Evolutionary conservation across 2,888 invertebrate genomes (phyloP).

Genomic region (Perdita meconis): DNA sequence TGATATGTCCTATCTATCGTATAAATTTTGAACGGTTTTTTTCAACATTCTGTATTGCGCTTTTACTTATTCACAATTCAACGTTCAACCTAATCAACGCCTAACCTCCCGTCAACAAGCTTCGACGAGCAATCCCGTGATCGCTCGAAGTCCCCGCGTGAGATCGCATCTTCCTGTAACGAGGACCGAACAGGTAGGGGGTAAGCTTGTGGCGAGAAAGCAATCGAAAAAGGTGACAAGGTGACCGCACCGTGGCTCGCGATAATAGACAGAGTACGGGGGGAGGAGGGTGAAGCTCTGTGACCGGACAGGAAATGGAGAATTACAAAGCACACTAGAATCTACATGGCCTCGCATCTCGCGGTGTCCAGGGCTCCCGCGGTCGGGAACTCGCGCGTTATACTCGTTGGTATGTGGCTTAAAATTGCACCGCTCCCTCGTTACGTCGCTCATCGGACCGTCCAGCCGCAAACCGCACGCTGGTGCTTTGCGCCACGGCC

Average conservation of each 20-base stretch:
- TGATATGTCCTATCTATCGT: no score
- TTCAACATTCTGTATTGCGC: no score
- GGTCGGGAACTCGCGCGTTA: slow-evolving; percentile 56
- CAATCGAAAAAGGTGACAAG: slow-evolving; percentile 48
- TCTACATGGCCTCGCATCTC: slow-evolving; percentile 57
- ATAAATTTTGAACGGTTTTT: no score
- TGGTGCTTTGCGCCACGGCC: slow-evolving; percentile 58
- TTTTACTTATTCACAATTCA: no score
- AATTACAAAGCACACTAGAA: slow-evolving; percentile 69
- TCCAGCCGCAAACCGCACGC: slow-evolving; percentile 81
- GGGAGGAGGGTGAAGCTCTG: slow-evolving; percentile 26
- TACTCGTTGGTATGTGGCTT: slow-evolving; percentile 66
- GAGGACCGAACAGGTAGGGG: slow-evolving; percentile 12
- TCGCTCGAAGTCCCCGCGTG: slow-evolving; percentile 1
- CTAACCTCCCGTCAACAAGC: not conserved
- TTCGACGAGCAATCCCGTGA: not conserved
- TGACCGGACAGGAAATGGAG: slow-evolving; percentile 72
- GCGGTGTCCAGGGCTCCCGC: slow-evolving; percentile 27
- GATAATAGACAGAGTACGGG: slow-evolving; percentile 37
- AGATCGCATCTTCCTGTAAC: slow-evolving; percentile 23
- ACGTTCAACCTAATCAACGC: no score
- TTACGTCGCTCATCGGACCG: slow-evolving; percentile 78
- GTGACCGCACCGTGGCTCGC: slow-evolving; percentile 39
- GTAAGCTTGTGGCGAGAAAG: slow-evolving; percentile 23
- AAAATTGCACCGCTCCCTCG: slow-evolving; percentile 70